Base-by-base conservation (phyloP, 92 coral and sea anemone genomes). In the Palythoa heliodiscus region DNA sequence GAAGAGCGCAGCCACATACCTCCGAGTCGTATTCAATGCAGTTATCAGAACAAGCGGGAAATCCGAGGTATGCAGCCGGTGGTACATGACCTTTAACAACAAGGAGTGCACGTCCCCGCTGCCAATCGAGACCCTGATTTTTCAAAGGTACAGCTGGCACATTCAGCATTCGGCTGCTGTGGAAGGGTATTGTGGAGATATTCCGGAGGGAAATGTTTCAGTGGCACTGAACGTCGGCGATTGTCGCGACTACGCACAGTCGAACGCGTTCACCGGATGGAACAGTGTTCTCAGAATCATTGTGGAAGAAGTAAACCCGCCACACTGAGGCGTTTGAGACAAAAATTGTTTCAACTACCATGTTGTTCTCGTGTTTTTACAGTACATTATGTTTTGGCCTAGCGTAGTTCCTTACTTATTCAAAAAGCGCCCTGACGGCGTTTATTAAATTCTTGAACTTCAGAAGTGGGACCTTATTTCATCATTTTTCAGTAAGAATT, bases 221-320 rank as follows among this genome's bases (percentile, higher is more conserved):
- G 88, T 85, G 52, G 83, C 82, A 14, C 55, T 75, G 50, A 75
- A 77, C 29, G 88, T 85, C 35, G 88, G 88, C n/a, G 57, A 48
- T 29, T 85, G 88, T 75, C 38, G 15, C 1, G 82, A 68, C 70
- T 77, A 77, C 53, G 43, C 50, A n/a, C 82, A 48, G 23, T 54
- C 82, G 11, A 83, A 75, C 72, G 88, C 88, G 75, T 61, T 61
- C 54, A 84, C 87, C 38, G 70, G 88, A 20, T 85, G 83, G 88
- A 58, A 70, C 63, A 75, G 82, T 38, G 83, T 85, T 7, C 48
- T 47, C 47, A 70, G 83, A 37, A 75, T 85, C 35, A 76, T 76
- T 40, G 82, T 85, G 40, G 88, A 85, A 20, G 88, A 84, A 75
- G 75, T 75, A 12, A 35, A 69, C 20, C 76, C 75, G 39, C 82